phyloP scores from a whole-genome alignment of 2,113 vertebrate genomes.

The Myotis brandtii region DNA sequence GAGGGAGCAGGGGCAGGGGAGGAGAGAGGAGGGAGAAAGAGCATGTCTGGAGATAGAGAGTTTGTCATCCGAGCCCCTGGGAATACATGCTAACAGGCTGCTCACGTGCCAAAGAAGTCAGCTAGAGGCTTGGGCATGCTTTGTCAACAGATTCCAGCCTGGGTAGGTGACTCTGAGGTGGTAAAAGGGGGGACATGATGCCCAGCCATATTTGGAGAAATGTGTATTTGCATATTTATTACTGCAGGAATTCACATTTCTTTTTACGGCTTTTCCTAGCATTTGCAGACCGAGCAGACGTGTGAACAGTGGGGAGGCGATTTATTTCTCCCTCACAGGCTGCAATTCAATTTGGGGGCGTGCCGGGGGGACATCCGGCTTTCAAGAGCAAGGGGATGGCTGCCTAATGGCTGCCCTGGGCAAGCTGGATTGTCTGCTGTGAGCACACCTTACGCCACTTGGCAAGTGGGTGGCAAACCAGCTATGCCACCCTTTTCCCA shows the following conservation, averaged over 20 bases:
- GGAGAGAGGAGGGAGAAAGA: too few species aligned
- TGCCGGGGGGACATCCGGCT: neutral
- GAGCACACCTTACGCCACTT: neutral
- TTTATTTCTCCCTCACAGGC: constrained; percentile 47
- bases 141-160: constrained; percentile 70
- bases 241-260: constrained; percentile 35
- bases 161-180: constrained; percentile 50
- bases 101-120: neutral
- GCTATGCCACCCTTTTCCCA: neutral
- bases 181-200: neutral
- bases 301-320: constrained; percentile 71
- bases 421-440: neutral
- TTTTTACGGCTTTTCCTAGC: constrained; percentile 69
- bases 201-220: constrained; percentile 23
- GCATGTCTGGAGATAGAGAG: neutral
- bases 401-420: constrained; percentile 21
- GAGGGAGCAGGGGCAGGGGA: too few species aligned
- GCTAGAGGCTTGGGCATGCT: constrained; percentile 56
- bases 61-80: neutral
- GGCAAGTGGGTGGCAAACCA: neutral
- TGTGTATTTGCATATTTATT: constrained; percentile 71
- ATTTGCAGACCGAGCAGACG: constrained; percentile 79
- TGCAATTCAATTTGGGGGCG: constrained; percentile 13
- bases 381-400: constrained; percentile 30
- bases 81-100: constrained; percentile 49